Evolutionary conservation across 2,113 vertebrate genomes (phyloP).

Genomic region (Gila orcuttii): DNA sequence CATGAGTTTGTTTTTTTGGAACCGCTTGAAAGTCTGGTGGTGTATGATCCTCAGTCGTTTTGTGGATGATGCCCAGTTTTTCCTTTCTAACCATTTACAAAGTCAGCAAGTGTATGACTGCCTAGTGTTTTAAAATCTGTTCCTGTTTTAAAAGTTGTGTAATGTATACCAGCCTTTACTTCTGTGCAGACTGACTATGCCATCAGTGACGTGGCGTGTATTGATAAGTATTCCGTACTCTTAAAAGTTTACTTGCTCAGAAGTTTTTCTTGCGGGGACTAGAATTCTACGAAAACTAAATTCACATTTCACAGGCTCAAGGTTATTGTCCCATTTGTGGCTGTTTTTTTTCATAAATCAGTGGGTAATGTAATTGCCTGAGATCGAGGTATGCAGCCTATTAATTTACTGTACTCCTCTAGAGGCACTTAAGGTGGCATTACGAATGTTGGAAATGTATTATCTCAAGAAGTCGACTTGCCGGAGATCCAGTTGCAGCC

Average conservation of each 20-base stretch:
- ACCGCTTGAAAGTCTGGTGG: background rate
- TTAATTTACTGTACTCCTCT: constrained; percentile 68
- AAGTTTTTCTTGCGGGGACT: background rate
- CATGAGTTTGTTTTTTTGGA: background rate
- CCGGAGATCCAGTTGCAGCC: constrained; percentile 44
- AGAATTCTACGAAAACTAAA: constrained; percentile 63
- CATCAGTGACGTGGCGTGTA: background rate
- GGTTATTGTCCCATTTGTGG: constrained; percentile 76
- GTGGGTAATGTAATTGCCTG: constrained; percentile 76
- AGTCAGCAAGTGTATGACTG: background rate
- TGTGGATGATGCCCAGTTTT: background rate
- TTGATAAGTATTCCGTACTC: constrained; percentile 1
- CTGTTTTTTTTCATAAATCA: constrained; percentile 83
- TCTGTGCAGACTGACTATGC: background rate
- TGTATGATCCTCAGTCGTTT: background rate
- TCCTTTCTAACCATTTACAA: background rate
- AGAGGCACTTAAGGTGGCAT: constrained; percentile 68
- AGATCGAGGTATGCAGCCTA: constrained; percentile 68
- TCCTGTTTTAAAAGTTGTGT: background rate
- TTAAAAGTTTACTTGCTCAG: background rate
- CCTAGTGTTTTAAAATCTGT: background rate
- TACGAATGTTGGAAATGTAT: constrained; percentile 72
- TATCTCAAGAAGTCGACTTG: constrained; percentile 69
- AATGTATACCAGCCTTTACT: background rate
- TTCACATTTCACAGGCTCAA: constrained; percentile 75